Base-by-base conservation (phyloP, 2,888 invertebrate species). In the Pseudococcus viburni region DNA sequence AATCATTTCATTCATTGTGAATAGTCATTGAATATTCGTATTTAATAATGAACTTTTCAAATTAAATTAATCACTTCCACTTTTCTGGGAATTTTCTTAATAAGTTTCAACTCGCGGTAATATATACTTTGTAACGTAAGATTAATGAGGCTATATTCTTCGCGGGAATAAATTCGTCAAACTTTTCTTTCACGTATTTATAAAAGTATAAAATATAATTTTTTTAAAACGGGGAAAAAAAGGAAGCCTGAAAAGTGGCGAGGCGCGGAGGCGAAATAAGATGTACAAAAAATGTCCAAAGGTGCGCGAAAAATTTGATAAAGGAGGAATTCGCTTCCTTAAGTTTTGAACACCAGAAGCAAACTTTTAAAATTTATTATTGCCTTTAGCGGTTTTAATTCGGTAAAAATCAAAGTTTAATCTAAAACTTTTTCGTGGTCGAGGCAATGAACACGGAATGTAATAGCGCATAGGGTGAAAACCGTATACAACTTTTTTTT, bases 311-410 rank as follows among this genome's bases (percentile, higher is more conserved):
- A 83, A 83, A 19, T 83, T 77, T 77, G 77, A 83, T 83, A 83
- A 83, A 83, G 12, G 11, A 42, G 22, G 19, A 83, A 83, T 46
- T 46, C 46, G 73, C 80, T 83, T 46, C 33, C 80, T 83, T 83
- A 46, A 33, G 80, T 83, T 46, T 46, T 2, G 33, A 83, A 19
- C 42, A n/a, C 17, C 33, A 46, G 33, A 83, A 46, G 80, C 46
- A 33, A 83, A 83, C 46, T 83, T 83, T 83, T 46, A 46, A 83
- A 83, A 83, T 83, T 83, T 83, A 83, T 83, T 83, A 83, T 83
- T 83, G 80, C 80, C 80, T 83, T 83, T 46, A 17, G 80, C 33
- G 6, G 19, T n/a, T 83, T 46, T 46, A 83, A 83, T 83, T 83
- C 46, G 19, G 80, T 19, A 46, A 83, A 83, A 83, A 83, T 83